Percentiles rank a stretch among this genome's conserved stretches.
Conservation (phyloP, 2,888 invertebrate genomes). For the Dugesia japonica region DNA sequence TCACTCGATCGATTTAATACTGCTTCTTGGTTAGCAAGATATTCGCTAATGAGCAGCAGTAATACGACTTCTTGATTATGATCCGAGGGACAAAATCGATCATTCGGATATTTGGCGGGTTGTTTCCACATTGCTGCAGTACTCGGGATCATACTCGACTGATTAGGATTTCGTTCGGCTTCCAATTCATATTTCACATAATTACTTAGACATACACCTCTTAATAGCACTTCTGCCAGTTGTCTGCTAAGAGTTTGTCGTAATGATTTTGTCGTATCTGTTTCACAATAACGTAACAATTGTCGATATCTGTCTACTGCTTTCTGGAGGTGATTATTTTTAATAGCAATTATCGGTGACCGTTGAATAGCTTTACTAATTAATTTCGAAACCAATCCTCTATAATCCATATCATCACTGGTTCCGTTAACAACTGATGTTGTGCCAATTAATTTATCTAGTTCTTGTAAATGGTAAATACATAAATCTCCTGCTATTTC, state of each 20-base stretch:
- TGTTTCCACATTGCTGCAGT: slow-evolving; percentile 22
- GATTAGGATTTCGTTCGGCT: slow-evolving; percentile 38
- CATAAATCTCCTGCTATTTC: slow-evolving; percentile 77
- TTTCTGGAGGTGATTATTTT: neutral
- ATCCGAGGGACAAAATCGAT: slow-evolving; percentile 62
- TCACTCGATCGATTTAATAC: slow-evolving; percentile 82
- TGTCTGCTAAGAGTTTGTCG: slow-evolving; percentile 63
- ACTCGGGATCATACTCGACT: neutral
- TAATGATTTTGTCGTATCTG: neutral
- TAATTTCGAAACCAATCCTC: neutral
- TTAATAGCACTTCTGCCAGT: slow-evolving; percentile 71
- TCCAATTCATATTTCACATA: slow-evolving; percentile 46
- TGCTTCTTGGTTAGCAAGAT: slow-evolving; percentile 69
- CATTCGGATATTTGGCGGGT: slow-evolving; percentile 40
- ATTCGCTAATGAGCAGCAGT: slow-evolving; percentile 60
- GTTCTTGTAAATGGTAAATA: slow-evolving; percentile 72
- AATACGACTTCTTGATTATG: slow-evolving; percentile 79
- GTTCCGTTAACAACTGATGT: neutral
- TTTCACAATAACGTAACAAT: slow-evolving; percentile 17
- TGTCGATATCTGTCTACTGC: neutral
- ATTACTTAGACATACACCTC: slow-evolving; percentile 63
- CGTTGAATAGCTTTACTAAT: neutral
- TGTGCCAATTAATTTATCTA: slow-evolving; percentile 38
- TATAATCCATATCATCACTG: neutral
- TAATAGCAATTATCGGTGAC: slow-evolving; percentile 1